phyloP scores from a whole-genome alignment of 2,113 vertebrate genomes.

The Lepidothrix coronata region DNA sequence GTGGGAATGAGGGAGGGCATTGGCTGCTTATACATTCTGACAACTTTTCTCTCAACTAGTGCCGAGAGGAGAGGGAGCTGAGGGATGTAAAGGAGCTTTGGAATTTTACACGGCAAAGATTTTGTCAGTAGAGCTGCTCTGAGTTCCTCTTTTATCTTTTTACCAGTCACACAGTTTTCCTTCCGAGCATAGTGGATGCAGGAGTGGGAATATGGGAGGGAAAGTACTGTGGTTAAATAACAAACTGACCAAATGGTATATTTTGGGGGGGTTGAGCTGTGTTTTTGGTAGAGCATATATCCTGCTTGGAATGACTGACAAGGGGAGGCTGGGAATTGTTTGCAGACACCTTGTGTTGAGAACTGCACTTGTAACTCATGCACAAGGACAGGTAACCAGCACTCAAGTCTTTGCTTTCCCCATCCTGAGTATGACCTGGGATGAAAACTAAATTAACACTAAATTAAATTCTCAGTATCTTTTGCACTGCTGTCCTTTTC shows the following conservation, averaged over 20 bases:
- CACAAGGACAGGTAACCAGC: background rate
- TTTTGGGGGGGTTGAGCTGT: background rate
- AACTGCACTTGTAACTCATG: background rate
- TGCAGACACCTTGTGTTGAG: background rate
- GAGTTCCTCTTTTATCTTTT: background rate
- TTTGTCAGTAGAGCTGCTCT: background rate
- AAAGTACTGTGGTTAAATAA: background rate
- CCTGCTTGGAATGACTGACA: background rate
- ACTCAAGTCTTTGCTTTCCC: background rate
- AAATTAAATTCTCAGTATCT: background rate
- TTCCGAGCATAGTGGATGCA: background rate
- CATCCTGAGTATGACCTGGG: accelerated
- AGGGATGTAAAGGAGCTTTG: background rate
- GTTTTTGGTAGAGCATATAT: background rate
- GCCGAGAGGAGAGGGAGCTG: background rate
- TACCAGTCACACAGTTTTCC: background rate
- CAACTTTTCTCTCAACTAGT: background rate
- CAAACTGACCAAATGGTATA: accelerated
- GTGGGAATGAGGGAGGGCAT: background rate
- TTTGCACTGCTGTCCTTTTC: background rate
- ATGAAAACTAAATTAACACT: background rate
- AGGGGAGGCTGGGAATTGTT: background rate
- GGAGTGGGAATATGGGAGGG: background rate
- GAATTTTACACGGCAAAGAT: background rate
- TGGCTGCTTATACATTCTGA: background rate